phyloP scores from a whole-genome alignment of 2,888 invertebrate species.

The Lepidochitona cinerea region DNA sequence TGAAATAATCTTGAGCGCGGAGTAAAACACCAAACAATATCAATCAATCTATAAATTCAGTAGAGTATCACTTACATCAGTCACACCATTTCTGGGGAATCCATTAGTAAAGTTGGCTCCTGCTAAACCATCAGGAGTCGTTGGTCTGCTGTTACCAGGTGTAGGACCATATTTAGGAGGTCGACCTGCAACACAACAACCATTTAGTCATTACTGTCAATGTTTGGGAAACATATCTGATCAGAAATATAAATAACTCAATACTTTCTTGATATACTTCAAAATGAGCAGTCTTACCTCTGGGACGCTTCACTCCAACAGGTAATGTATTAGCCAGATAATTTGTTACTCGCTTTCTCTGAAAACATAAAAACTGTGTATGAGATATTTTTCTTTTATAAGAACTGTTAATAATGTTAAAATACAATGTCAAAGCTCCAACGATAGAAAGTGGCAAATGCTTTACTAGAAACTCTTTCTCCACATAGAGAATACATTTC shows the following conservation, averaged over 20 bases:
- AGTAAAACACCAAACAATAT: too few species aligned
- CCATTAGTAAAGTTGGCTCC: conserved; percentile 17
- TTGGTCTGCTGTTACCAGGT: conserved; percentile 43
- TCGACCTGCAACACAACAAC: conserved; percentile 28
- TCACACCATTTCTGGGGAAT: not conserved
- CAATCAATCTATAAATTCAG: too few species aligned
- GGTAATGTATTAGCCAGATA: conserved; percentile 35
- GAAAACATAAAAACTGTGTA: not conserved
- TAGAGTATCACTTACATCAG: conserved; percentile 15
- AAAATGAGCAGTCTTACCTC: conserved; percentile 24
- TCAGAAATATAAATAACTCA: conserved; percentile 2
- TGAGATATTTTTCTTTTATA: too few species aligned
- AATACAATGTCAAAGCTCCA: too few species aligned
- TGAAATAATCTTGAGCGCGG: too few species aligned
- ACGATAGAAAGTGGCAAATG: too few species aligned
- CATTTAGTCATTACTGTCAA: not conserved
- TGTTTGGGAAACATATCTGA: not conserved
- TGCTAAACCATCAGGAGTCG: conserved; percentile 43
- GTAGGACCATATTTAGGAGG: conserved; percentile 41
- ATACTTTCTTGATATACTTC: not conserved
- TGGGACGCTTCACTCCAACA: conserved; percentile 24
- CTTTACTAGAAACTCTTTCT: too few species aligned
- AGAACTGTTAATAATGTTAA: too few species aligned
- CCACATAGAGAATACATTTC: too few species aligned
- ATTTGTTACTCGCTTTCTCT: conserved; percentile 26